Evolutionary conservation across 1,140 invertebrate species (phyloP), one percentile per base, ranked within the genome.

Genomic region (Cydia splendana): DNA sequence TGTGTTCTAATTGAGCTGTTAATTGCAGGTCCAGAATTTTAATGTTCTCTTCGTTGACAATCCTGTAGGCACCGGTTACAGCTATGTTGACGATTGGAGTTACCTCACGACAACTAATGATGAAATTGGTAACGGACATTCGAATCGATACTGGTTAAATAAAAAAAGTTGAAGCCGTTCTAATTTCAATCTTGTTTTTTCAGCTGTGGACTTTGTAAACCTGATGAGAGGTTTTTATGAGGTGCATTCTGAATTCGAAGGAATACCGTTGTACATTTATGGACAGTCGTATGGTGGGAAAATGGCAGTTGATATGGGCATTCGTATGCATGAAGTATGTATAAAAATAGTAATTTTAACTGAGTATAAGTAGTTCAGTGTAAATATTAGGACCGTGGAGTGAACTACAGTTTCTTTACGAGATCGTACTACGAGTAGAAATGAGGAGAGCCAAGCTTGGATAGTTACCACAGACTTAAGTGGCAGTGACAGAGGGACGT

Each of bases 201-300:
- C 82, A 94, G 97, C 96, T 2, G 65, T 88, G n/a, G 97, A 98
- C 93, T 95, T 98, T 75, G 91, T 98, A 0, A 94, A 94, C 57
- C 92, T 97, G 10, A 94, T 98, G 82, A 94, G 93, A 85, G 93
- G 93, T 3, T 96, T 98, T 81, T 95, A 95, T 57, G 83, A 93
- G 20, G 84, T 91, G 42, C 85, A 96, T 79, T 95, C 96, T 0
- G 94, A 96, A 80, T 97, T 97, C 84, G 93, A 95, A 82, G 92
- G 88, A 5, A 94, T 96, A 2, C 96, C 97, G 0, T 94, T 97
- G 13, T 98, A 97, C 81, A 97, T 98, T 65, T 96, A 96, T 78
- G 96, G 95, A 28, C 96, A 98, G 87, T 98, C 97, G 0, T 98
- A 98, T 90, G 97, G 97, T 15, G 97, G 97, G 0, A 98, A 98